phyloP scores from a whole-genome alignment of 2,113 vertebrate species.

The Protobothrops mucrosquamatus region DNA sequence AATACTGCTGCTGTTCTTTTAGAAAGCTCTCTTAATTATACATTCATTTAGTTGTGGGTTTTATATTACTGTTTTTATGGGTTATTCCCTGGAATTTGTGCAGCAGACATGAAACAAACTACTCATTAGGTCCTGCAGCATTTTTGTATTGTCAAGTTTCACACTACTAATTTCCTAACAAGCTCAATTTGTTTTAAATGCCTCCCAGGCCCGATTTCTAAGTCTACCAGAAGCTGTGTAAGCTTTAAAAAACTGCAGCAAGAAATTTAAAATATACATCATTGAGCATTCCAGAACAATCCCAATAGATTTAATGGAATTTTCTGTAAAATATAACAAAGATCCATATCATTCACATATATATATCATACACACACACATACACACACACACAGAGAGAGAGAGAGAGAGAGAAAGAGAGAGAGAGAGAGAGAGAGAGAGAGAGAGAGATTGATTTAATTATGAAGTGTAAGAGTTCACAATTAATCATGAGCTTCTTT shows the following conservation, averaged over 20 bases:
- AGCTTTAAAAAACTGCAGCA: conserved; percentile 49
- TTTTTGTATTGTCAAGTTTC: conserved; percentile 69
- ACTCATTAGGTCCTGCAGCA: conserved; percentile 57
- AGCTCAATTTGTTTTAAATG: conserved; percentile 74
- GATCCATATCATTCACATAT: conserved; percentile 21
- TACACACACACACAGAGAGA: too few relatives aligned
- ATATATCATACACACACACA: conserved; percentile 18
- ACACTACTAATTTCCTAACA: conserved; percentile 72
- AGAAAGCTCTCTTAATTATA: conserved; percentile 19
- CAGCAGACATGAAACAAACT: conserved; percentile 56
- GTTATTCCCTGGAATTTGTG: conserved; percentile 51
- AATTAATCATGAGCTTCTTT: conserved; percentile 79
- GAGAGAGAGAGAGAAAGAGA: too few relatives aligned
- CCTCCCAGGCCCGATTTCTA: conserved; percentile 71
- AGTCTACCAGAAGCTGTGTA: conserved; percentile 62
- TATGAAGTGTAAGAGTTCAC: conserved; percentile 72
- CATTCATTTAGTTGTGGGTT: not conserved
- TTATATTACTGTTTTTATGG: conserved; percentile 32
- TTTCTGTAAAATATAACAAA: conserved; percentile 44
- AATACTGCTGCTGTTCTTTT: conserved; percentile 9
- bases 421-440: too few relatives aligned
- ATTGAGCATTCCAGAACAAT: conserved; percentile 31
- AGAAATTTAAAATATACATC: conserved; percentile 55
- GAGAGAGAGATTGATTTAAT: conserved; percentile 75
- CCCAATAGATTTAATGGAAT: conserved; percentile 33